Evolutionary conservation across 2,888 invertebrate genomes (phyloP).

Genomic region (Chrysina gloriosa): DNA sequence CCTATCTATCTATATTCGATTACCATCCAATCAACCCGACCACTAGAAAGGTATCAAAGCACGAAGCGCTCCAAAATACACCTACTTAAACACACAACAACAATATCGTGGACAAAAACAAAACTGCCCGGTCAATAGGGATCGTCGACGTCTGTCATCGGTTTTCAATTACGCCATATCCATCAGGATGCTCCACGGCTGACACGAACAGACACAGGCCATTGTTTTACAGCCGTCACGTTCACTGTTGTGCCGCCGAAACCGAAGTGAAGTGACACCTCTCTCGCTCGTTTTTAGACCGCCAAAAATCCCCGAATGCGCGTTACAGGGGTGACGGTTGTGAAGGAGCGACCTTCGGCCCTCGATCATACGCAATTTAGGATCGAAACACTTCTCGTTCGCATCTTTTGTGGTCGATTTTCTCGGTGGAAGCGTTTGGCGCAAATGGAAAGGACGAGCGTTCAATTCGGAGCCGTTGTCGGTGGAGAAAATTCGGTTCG

Average conservation of each 20-base stretch:
- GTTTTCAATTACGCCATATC: conserved; percentile 53
- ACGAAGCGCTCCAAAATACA: too few species aligned
- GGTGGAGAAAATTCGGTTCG: conserved; percentile 3
- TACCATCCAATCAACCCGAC: too few species aligned
- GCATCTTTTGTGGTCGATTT: too few species aligned
- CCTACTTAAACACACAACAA: too few species aligned
- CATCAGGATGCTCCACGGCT: conserved; percentile 50
- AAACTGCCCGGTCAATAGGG: too few species aligned
- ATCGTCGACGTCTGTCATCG: conserved; percentile 47
- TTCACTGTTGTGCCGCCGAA: conserved; percentile 40
- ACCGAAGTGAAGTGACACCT: conserved; percentile 36
- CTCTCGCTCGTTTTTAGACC: neutral
- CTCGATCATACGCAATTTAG: neutral
- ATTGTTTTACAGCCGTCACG: conserved; percentile 47
- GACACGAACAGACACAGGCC: conserved; percentile 52
- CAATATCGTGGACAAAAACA: too few species aligned
- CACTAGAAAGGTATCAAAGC: too few species aligned
- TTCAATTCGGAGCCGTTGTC: neutral
- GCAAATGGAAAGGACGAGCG: neutral
- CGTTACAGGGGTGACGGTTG: neutral
- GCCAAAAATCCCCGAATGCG: neutral
- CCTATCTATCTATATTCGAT: too few species aligned
- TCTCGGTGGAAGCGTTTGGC: too few species aligned
- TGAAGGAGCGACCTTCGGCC: too few species aligned
- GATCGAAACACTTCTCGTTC: neutral